Conservation (phyloP, 2,797 vertebrate genomes). For the Alcedo quadribrachys region DNA sequence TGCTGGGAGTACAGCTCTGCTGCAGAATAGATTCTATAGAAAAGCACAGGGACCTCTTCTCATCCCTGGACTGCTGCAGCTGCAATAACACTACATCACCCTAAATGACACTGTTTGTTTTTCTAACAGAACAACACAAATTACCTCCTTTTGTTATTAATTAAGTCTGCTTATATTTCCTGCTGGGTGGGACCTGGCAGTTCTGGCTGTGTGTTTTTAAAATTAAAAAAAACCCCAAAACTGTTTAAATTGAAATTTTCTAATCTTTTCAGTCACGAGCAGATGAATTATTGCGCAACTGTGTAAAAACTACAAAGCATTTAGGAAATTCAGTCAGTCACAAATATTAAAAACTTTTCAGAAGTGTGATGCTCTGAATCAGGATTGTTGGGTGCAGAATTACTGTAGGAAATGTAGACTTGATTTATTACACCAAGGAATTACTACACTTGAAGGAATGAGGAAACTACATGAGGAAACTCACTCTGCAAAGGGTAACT, state of each 20-base stretch:
- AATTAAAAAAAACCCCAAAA: neutral
- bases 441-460: neutral
- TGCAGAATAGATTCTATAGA: neutral
- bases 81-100: neutral
- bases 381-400: neutral
- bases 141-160: slow-evolving; percentile 17
- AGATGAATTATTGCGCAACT: neutral
- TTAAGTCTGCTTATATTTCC: slow-evolving; percentile 49
- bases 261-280: neutral
- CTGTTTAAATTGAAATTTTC: neutral
- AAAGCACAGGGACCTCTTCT: neutral
- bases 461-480: neutral
- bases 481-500: neutral
- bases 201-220: neutral
- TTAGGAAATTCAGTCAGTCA: neutral
- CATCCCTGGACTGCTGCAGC: neutral
- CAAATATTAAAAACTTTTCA: neutral
- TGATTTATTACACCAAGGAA: neutral
- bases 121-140: neutral
- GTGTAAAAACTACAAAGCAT: neutral
- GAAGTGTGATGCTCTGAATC: neutral
- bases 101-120: slow-evolving; percentile 21
- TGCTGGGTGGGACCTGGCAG: neutral
- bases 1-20: neutral
- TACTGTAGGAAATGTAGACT: neutral